Conservation (phyloP, 2,113 vertebrate species). For the Octodon degus region DNA sequence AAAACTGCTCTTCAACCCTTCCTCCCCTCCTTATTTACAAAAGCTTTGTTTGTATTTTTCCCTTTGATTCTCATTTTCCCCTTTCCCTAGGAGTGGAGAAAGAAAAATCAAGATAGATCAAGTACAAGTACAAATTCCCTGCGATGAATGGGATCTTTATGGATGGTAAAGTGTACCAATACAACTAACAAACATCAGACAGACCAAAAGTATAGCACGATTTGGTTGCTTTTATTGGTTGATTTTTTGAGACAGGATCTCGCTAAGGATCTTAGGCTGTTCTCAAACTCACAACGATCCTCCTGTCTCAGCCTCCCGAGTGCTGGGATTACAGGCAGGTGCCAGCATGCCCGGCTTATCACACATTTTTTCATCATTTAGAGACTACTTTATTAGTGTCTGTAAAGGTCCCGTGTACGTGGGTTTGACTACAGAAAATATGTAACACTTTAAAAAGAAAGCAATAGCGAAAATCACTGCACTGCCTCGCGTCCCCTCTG, state of each 20-base stretch:
- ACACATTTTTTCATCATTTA: too few species aligned
- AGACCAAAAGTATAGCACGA: not conserved
- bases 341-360: not conserved
- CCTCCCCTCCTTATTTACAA: not conserved
- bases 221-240: not conserved
- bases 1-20: not conserved
- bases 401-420: too few species aligned
- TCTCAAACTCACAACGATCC: not conserved
- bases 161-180: not conserved
- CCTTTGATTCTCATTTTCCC: not conserved
- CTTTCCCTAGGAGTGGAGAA: not conserved
- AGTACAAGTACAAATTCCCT: not conserved
- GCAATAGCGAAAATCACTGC: not conserved
- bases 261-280: not conserved
- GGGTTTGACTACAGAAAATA: too few species aligned
- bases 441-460: not conserved
- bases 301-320: not conserved
- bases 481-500: not conserved
- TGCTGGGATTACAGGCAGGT: not conserved
- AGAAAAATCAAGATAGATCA: not conserved
- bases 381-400: too few species aligned
- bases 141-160: not conserved
- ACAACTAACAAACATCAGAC: not conserved
- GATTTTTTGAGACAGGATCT: not conserved
- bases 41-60: not conserved